These are phyloP conservation scores for Chironomus riparius DNA, from an alignment of 2,888 invertebrate genomes.

Conservation along the genomic window DNA sequence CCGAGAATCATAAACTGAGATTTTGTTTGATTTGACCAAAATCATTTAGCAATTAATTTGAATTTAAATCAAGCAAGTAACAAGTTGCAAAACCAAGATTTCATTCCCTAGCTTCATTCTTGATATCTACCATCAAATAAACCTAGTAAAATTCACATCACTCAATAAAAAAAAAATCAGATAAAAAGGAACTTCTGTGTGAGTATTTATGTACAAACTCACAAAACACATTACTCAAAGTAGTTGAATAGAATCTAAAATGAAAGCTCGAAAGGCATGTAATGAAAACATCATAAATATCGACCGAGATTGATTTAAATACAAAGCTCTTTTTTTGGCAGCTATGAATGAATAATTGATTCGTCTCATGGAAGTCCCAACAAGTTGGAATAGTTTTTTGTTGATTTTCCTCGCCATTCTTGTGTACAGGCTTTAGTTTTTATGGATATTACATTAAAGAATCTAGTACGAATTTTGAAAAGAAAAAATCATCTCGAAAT, in stretches of 20 bases:
- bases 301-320: slow-evolving; percentile 17
- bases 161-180: neutral
- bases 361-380: neutral
- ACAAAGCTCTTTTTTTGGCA: neutral
- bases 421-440: neutral
- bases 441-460: too few relatives aligned
- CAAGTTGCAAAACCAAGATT: too few relatives aligned
- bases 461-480: neutral
- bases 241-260: neutral
- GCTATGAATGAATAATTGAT: slow-evolving; percentile 2
- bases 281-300: slow-evolving; percentile 27
- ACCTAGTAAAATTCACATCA: too few relatives aligned
- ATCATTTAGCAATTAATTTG: too few relatives aligned
- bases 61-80: too few relatives aligned
- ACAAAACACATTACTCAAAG: neutral
- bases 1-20: too few relatives aligned
- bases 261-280: neutral
- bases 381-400: neutral
- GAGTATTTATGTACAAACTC: neutral
- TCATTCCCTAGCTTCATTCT: too few relatives aligned
- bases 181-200: too few relatives aligned
- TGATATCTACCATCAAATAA: too few relatives aligned
- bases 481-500: too few relatives aligned
- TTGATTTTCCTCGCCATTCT: neutral
- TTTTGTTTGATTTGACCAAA: too few relatives aligned